phyloP scores from a whole-genome alignment of 2,888 invertebrate species.

The Oxycera nigricornis region DNA sequence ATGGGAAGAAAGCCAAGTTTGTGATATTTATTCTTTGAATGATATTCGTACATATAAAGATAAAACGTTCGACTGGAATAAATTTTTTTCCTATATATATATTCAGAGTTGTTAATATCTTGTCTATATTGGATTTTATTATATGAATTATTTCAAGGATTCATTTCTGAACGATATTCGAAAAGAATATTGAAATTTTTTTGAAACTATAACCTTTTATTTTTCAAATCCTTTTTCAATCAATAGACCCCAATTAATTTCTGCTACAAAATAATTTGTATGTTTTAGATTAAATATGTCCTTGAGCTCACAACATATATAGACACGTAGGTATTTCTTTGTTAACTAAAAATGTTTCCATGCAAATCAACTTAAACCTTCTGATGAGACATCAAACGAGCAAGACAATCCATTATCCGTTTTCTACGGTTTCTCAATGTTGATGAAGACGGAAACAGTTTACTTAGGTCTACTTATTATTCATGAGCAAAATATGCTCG shows the following conservation, averaged over 20 bases:
- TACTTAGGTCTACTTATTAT: slow-evolving; percentile 29
- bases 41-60: no score
- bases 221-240: neutral
- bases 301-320: neutral
- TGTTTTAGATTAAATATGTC: neutral
- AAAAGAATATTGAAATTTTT: no score
- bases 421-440: neutral
- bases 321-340: no score
- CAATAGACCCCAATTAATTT: slow-evolving; percentile 23
- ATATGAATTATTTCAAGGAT: no score
- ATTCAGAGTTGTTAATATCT: no score
- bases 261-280: slow-evolving; percentile 8
- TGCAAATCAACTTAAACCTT: slow-evolving; percentile 16
- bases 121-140: no score
- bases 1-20: no score
- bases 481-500: slow-evolving; percentile 28
- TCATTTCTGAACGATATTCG: no score
- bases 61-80: no score
- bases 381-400: slow-evolving; percentile 10
- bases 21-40: no score
- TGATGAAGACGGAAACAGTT: slow-evolving; percentile 11
- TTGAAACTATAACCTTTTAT: neutral
- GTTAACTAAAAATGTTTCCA: slow-evolving; percentile 23
- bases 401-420: neutral
- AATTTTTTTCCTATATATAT: no score